phyloP scores from a whole-genome alignment of 1,140 invertebrate genomes.

The Drosophila repleta region DNA sequence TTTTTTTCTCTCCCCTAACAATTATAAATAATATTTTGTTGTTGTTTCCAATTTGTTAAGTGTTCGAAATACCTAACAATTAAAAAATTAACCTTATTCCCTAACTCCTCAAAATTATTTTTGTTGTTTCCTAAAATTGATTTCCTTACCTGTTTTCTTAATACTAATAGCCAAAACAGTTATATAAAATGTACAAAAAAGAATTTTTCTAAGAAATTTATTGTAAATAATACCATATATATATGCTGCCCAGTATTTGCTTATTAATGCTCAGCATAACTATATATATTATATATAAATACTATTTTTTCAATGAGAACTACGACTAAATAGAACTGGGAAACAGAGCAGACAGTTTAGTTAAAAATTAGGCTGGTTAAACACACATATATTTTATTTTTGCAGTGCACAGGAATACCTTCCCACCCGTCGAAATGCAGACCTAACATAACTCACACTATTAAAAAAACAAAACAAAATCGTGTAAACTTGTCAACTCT shows the following conservation, averaged over 20 bases:
- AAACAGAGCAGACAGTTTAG: too few relatives aligned
- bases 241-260: slow-evolving; percentile 60
- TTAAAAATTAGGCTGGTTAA: slow-evolving; percentile 1
- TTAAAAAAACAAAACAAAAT: slow-evolving; percentile 39
- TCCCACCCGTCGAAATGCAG: slow-evolving; percentile 6
- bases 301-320: slow-evolving; percentile 11
- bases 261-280: slow-evolving; percentile 72
- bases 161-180: slow-evolving; percentile 16
- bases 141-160: slow-evolving; percentile 15
- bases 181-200: slow-evolving; percentile 8
- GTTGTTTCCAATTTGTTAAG: slow-evolving; percentile 53
- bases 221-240: slow-evolving; percentile 58
- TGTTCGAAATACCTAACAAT: slow-evolving; percentile 31
- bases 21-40: slow-evolving; percentile 41
- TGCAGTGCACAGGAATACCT: slow-evolving; percentile 19
- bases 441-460: slow-evolving; percentile 60
- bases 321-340: neutral
- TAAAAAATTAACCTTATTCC: slow-evolving; percentile 11
- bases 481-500: slow-evolving; percentile 48
- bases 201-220: slow-evolving; percentile 1
- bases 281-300: slow-evolving; percentile 18
- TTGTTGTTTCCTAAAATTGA: neutral
- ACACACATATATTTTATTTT: slow-evolving; percentile 9
- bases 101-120: slow-evolving; percentile 15
- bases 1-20: slow-evolving; percentile 3